Percentiles rank a stretch among this genome's conserved stretches.
Evolutionary conservation across 2,888 invertebrate genomes (phyloP).

Genomic region (Ceramica pisi): DNA sequence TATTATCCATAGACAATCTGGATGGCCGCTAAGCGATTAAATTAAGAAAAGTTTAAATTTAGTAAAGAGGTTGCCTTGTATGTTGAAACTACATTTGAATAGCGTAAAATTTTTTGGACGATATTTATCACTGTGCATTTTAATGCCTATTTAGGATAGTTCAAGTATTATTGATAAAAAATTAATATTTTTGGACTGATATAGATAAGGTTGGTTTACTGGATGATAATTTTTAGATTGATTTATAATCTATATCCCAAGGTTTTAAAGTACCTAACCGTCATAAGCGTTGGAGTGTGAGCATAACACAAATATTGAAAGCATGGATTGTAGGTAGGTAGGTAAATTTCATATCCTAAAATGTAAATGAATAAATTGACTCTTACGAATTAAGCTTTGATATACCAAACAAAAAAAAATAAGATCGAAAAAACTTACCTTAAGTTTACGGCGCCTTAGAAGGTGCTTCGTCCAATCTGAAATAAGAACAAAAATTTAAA

Average conservation of each 20-base stretch:
- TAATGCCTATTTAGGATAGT: neutral
- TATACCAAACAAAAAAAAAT: conserved; percentile 54
- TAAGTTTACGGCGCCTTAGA: conserved; percentile 60
- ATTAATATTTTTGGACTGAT: neutral
- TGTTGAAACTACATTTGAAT: neutral
- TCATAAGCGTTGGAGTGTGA: neutral
- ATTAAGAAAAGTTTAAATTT: conserved; percentile 48
- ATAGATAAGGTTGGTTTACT: neutral
- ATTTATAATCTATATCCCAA: neutral
- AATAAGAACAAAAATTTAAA: conserved; percentile 70
- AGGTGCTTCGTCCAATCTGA: conserved; percentile 66
- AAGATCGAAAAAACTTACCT: conserved; percentile 73
- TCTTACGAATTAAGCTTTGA: conserved; percentile 10
- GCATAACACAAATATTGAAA: neutral
- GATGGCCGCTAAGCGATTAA: conserved; percentile 54
- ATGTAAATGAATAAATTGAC: conserved; percentile 2
- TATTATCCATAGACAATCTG: conserved; percentile 65
- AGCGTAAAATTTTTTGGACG: neutral
- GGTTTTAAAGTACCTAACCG: neutral
- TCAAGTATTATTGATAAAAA: neutral
- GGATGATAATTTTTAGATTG: no score
- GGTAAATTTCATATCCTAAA: neutral
- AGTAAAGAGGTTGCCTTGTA: conserved; percentile 33
- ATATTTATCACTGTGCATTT: neutral
- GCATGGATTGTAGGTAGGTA: neutral